These are phyloP conservation scores for Strigops habroptila DNA, from an alignment of 2,113 vertebrate genomes.

Conservation along the genomic window DNA sequence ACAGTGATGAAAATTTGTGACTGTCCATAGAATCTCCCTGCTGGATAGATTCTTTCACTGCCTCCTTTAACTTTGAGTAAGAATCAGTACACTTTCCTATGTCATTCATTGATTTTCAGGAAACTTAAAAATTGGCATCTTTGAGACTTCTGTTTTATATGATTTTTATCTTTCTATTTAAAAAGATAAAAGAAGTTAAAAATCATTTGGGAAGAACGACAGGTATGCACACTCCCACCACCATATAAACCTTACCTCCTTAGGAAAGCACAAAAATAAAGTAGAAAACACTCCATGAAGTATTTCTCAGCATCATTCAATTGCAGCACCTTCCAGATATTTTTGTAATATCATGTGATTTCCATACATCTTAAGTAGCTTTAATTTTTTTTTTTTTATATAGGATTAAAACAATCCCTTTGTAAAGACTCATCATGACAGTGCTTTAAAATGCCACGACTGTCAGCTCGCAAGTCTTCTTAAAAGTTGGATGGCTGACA, in stretches of 20 bases:
- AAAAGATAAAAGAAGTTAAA: neutral
- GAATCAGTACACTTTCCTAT: neutral
- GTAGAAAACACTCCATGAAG: neutral
- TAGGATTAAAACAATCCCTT: conserved; percentile 24
- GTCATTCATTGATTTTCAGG: neutral
- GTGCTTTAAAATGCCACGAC: neutral
- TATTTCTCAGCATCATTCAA: neutral
- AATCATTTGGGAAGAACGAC: neutral
- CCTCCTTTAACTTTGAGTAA: neutral
- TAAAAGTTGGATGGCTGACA: conserved; percentile 3
- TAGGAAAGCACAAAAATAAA: neutral
- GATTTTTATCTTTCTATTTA: neutral
- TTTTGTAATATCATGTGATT: neutral
- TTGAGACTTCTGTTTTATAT: neutral
- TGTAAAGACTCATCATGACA: neutral
- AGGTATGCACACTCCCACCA: neutral
- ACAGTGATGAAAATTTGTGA: neutral
- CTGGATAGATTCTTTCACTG: neutral
- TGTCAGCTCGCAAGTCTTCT: neutral
- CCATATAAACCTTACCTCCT: neutral
- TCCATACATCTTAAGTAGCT: conserved; percentile 2
- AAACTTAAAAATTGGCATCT: neutral
- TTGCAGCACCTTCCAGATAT: neutral
- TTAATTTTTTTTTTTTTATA: neutral
- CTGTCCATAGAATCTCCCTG: neutral